A percentile compares a stretch with the other conserved stretches of the same genome.
Conservation (phyloP, 2,888 invertebrate species). For the Alentia gelatinosa region DNA sequence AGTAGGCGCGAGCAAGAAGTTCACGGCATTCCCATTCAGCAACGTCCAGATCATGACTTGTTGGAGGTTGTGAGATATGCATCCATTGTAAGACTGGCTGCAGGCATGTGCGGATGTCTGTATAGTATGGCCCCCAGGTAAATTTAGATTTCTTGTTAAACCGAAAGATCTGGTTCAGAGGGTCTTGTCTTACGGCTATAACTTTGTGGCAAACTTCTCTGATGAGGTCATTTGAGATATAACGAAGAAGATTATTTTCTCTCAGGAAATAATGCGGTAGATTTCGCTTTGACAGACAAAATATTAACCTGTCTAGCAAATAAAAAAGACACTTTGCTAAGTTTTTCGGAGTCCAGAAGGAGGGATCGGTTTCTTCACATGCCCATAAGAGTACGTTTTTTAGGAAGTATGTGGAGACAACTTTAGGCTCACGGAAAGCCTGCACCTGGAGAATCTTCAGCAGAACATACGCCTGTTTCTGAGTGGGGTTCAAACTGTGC, state of each 20-base stretch:
- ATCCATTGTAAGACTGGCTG: background rate
- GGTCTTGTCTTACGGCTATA: background rate
- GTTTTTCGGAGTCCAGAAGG: background rate
- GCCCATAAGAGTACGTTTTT: constrained; percentile 20
- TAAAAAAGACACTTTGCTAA: background rate
- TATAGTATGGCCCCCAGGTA: background rate
- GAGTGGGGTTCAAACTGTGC: background rate
- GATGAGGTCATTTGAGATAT: background rate
- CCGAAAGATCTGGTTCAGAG: background rate
- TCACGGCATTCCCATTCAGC: background rate
- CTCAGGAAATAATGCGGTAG: constrained; percentile 1
- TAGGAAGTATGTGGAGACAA: background rate
- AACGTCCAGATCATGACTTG: background rate
- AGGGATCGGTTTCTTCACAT: background rate
- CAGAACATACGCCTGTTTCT: background rate
- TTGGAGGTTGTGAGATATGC: background rate
- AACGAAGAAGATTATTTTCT: background rate
- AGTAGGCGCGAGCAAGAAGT: background rate
- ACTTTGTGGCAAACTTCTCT: background rate
- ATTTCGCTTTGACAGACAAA: background rate
- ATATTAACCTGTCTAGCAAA: background rate
- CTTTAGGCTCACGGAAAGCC: background rate
- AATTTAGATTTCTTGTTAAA: background rate
- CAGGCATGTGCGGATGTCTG: background rate
- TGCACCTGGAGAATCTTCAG: background rate